These are phyloP conservation scores for Sakesphorus luctuosus DNA, from an alignment of 2,113 vertebrate genomes.

Conservation along the genomic window DNA sequence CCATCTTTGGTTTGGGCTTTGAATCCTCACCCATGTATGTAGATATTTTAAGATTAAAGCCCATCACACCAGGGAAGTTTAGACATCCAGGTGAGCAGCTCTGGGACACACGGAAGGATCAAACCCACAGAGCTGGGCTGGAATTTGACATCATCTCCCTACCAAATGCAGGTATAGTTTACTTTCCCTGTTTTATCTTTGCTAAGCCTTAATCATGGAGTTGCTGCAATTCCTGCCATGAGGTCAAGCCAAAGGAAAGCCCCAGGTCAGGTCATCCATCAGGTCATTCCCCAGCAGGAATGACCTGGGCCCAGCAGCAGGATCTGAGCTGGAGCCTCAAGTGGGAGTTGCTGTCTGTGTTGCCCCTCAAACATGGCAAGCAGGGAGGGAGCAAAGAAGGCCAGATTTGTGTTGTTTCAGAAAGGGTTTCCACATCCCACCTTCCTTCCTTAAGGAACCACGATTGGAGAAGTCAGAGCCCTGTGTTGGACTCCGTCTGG, in stretches of 20 bases:
- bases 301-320: not conserved
- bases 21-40: not conserved
- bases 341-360: not conserved
- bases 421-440: not conserved
- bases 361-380: not conserved
- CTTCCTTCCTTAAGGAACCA: not conserved
- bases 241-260: not conserved
- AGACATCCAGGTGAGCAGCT: not conserved
- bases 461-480: not conserved
- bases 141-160: not conserved
- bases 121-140: not conserved
- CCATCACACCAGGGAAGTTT: not conserved
- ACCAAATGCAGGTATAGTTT: accelerated
- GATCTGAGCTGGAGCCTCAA: not conserved
- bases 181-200: not conserved
- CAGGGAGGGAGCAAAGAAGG: not conserved
- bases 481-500: not conserved
- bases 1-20: not conserved
- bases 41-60: not conserved
- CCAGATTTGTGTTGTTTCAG: not conserved
- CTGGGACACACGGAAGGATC: not conserved
- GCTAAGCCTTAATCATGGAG: not conserved
- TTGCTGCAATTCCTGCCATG: not conserved
- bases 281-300: not conserved
- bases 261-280: not conserved